Conservation (phyloP, 2,113 vertebrate species). For the Spea multiplicata region DNA sequence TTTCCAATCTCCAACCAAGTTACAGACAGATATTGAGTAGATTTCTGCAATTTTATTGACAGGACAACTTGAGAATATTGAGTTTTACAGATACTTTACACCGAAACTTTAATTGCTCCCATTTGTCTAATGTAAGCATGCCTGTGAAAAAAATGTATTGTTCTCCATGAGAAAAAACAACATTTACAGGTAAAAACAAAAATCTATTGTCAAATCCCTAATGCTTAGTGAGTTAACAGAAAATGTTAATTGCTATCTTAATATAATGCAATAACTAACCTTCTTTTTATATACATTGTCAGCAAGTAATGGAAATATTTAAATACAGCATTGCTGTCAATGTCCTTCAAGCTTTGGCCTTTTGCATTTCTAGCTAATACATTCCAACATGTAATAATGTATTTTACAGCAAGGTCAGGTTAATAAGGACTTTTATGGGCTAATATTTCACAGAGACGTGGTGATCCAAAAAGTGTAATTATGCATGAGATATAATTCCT, state of each 20-base stretch:
- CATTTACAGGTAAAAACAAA: conserved; percentile 14
- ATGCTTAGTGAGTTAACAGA: neutral
- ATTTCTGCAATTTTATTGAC: conserved; percentile 37
- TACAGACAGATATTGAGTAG: conserved; percentile 28
- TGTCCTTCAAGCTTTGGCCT: conserved; percentile 56
- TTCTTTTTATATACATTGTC: conserved; percentile 66
- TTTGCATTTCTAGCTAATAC: conserved; percentile 65
- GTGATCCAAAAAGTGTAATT: conserved; percentile 63
- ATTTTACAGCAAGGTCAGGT: conserved; percentile 72
- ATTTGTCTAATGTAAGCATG: conserved; percentile 41
- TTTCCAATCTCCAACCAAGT: conserved; percentile 18
- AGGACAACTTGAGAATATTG: conserved; percentile 32
- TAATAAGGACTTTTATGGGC: conserved; percentile 67
- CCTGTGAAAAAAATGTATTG: conserved; percentile 10
- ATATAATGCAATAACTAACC: conserved; percentile 63
- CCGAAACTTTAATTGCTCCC: conserved; percentile 34
- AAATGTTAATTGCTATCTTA: neutral
- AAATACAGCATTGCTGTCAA: conserved; percentile 61
- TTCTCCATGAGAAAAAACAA: neutral
- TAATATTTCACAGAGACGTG: conserved; percentile 61
- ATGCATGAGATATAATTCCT: conserved; percentile 57
- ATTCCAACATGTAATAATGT: conserved; percentile 68
- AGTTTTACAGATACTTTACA: conserved; percentile 34
- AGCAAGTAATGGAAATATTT: conserved; percentile 67
- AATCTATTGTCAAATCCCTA: neutral